Base-by-base conservation (phyloP, 2,113 vertebrate genomes). In the Embiotoca jacksoni region DNA sequence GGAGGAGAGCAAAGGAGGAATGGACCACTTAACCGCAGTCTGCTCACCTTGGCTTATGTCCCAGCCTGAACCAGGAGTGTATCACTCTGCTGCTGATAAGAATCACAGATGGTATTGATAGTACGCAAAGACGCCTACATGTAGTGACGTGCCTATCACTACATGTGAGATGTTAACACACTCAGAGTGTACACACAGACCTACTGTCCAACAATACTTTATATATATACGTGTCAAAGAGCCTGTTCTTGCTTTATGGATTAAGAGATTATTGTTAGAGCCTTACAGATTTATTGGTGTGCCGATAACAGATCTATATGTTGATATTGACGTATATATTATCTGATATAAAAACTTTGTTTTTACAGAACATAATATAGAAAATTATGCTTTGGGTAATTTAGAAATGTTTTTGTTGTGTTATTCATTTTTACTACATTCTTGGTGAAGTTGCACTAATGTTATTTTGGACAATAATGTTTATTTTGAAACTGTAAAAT, bases 21-120 rank as follows among this genome's bases (percentile, higher is more conserved):
- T 36, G 66, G 73, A 86, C 66, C 83, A 72, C 70, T 85, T 88
- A 84, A 76, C 69, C 60, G 11, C 74, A 71, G 76, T 78, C 58
- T 66, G 72, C 81, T 89, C 78, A 72, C 66, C 78, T 81, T 89
- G 82, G 82, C 80, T 53, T 23, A 23, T 49, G 39, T 84, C 85
- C 74, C 78, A 57, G 81, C 80, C 47, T 41, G 2, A 56, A 74
- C 60, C 71, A 73, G 49, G 72, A 88, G 79, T 81, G 82, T 87
- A 85, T 89, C 82, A 74, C 81, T 81, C 54, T 66, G 44, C 47
- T 55, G 63, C 68, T 62, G 90, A 91, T 87, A 89, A 69, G 63
- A 64, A 88, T 89, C 91, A 54, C 46, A 76, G 81, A 90, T 88
- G 83, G 60, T 72, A 79, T 60, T 61, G 85, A 90, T 91, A 73